phyloP scores from a whole-genome alignment of 2,888 invertebrate genomes.

The Pristionchus maxplancki region DNA sequence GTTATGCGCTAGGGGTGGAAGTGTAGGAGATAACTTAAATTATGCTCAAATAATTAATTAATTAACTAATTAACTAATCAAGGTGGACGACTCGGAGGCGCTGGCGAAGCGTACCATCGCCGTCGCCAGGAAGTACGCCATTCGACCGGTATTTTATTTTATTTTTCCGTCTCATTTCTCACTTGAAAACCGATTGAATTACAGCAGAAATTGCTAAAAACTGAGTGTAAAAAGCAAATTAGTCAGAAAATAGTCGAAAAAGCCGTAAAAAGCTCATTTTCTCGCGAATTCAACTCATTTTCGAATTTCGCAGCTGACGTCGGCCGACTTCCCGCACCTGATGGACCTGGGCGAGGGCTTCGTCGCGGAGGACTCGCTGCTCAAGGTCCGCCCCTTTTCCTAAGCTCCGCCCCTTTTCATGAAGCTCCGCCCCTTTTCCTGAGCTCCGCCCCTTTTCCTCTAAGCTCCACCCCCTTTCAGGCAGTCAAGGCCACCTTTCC shows the following conservation, averaged over 20 bases:
- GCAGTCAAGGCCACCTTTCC: not conserved
- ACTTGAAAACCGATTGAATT: too few species aligned
- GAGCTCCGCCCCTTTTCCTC: not conserved
- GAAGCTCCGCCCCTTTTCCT: not conserved
- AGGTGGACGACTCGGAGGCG: constrained; percentile 28
- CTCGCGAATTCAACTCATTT: too few species aligned
- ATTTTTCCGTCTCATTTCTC: too few species aligned
- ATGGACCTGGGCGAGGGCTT: constrained; percentile 3
- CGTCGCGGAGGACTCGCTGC: not conserved
- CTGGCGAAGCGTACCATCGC: not conserved
- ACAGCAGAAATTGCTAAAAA: too few species aligned
- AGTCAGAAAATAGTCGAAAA: too few species aligned
- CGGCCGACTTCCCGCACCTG: constrained; percentile 15
- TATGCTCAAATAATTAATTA: too few species aligned
- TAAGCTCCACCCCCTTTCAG: not conserved
- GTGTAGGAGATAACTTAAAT: too few species aligned
- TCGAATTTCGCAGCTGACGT: not conserved
- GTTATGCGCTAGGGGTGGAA: too few species aligned
- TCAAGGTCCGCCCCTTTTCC: not conserved
- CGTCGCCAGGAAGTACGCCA: too few species aligned
- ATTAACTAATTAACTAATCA: too few species aligned
- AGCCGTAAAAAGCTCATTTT: too few species aligned
- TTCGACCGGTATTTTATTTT: not conserved
- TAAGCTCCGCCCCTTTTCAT: not conserved
- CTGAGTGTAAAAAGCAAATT: too few species aligned